Percentiles rank a stretch among this genome's conserved stretches.
Evolutionary conservation across 2,888 invertebrate genomes (phyloP).

Genomic region (Cynaeus angustus): DNA sequence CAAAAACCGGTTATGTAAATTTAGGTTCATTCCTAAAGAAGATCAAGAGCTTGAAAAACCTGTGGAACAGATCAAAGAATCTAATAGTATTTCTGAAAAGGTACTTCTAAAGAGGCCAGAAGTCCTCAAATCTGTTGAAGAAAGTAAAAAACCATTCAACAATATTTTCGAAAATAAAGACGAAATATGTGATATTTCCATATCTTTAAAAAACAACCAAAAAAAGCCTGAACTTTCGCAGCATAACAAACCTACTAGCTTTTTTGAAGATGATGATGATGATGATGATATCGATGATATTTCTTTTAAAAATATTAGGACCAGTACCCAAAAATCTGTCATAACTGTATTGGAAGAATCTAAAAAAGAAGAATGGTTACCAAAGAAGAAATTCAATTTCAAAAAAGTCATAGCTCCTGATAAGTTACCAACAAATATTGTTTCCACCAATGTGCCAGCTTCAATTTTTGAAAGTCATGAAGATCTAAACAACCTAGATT

Average conservation of each 20-base stretch:
- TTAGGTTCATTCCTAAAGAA: constrained; percentile 33
- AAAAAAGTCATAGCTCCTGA: constrained; percentile 22
- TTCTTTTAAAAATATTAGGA: constrained; percentile 7
- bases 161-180: not conserved
- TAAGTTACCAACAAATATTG: not conserved
- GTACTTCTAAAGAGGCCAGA: not conserved
- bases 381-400: constrained; percentile 34
- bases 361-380: not conserved
- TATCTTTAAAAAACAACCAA: not conserved
- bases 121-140: not conserved
- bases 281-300: not conserved
- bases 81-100: not conserved
- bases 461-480: constrained; percentile 44
- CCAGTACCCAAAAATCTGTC: constrained; percentile 9
- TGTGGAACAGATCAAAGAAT: not conserved
- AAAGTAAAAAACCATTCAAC: not conserved
- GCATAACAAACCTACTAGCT: not conserved
- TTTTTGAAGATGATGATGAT: not conserved
- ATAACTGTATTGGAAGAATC: not conserved
- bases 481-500: constrained; percentile 50
- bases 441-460: not conserved
- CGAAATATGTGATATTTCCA: not conserved
- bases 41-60: not conserved
- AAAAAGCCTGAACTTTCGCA: not conserved
- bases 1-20: constrained; percentile 13